A percentile compares a stretch with the other conserved stretches of the same genome.
phyloP scores from a whole-genome alignment of 1,140 invertebrate genomes.

The Drosophila hydei region DNA sequence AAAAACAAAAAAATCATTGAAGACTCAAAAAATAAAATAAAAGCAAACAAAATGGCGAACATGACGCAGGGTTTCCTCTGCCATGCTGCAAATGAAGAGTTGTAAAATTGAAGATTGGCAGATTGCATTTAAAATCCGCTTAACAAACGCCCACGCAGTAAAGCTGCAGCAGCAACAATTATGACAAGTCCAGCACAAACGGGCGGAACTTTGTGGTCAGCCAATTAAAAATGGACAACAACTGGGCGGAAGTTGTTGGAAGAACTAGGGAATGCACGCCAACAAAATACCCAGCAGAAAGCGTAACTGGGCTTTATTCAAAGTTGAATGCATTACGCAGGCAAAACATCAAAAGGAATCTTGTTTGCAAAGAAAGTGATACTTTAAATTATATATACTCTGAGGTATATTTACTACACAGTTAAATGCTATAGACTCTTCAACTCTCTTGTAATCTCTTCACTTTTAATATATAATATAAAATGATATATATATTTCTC shows the following conservation, averaged over 20 bases:
- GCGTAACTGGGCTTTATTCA: neutral
- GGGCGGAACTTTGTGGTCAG: slow-evolving; percentile 36
- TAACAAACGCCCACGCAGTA: slow-evolving; percentile 9
- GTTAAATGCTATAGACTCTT: too few relatives aligned
- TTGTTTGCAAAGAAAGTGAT: too few relatives aligned
- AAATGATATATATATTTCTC: too few relatives aligned
- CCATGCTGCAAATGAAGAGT: slow-evolving; percentile 1
- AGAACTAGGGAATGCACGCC: neutral
- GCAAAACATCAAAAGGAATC: too few relatives aligned
- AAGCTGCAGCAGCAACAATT: neutral
- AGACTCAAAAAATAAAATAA: neutral
- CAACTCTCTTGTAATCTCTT: too few relatives aligned
- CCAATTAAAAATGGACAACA: slow-evolving; percentile 58
- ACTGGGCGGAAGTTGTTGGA: neutral
- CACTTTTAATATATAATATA: too few relatives aligned
- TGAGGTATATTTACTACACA: too few relatives aligned
- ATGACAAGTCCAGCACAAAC: neutral
- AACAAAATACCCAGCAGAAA: neutral
- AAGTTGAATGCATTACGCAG: too few relatives aligned
- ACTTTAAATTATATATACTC: too few relatives aligned
- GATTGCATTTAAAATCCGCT: slow-evolving; percentile 42
- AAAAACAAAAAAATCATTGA: neutral
- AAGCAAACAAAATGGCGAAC: neutral
- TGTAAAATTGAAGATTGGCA: slow-evolving; percentile 42
- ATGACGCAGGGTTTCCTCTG: slow-evolving; percentile 2